Conservation (phyloP, 1,140 invertebrate species). For the Bradysia coprophila region DNA sequence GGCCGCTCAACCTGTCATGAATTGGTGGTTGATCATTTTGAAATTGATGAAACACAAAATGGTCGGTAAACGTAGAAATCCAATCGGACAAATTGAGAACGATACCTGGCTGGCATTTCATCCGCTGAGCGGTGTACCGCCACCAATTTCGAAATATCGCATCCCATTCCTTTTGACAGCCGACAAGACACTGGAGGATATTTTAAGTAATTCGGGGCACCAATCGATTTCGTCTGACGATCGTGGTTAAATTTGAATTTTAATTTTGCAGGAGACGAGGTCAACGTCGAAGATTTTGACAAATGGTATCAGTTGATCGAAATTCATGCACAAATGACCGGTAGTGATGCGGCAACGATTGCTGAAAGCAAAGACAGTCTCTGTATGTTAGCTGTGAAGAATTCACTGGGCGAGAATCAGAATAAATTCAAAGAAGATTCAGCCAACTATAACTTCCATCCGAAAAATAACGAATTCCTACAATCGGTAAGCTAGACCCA, state of each 20-base stretch:
- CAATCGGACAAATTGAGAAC: slow-evolving; percentile 15
- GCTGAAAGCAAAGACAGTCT: slow-evolving; percentile 17
- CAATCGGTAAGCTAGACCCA: slow-evolving; percentile 18
- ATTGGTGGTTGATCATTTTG: slow-evolving; percentile 18
- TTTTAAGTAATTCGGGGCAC: slow-evolving; percentile 11
- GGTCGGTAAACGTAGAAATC: slow-evolving; percentile 12
- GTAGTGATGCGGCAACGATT: slow-evolving; percentile 9
- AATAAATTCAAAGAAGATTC: slow-evolving; percentile 12
- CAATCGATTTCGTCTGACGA: too few species aligned
- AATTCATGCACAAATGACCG: slow-evolving; percentile 15
- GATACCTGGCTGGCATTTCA: slow-evolving; percentile 20
- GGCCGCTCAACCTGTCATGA: too few species aligned
- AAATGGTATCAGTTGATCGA: slow-evolving; percentile 21
- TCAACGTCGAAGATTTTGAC: slow-evolving; percentile 20
- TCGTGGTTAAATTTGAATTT: not conserved
- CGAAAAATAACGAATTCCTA: slow-evolving; percentile 21
- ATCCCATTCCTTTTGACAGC: slow-evolving; percentile 19
- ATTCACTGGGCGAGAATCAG: slow-evolving; percentile 19
- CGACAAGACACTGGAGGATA: slow-evolving; percentile 17
- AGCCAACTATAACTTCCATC: slow-evolving; percentile 17
- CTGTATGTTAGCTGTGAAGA: slow-evolving; percentile 21
- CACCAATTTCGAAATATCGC: slow-evolving; percentile 18
- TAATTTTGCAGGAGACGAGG: slow-evolving; percentile 11
- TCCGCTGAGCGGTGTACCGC: slow-evolving; percentile 15
- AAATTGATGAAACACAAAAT: slow-evolving; percentile 21